Base-by-base conservation (phyloP, 1,140 invertebrate genomes). In the Nylanderia fulva region DNA sequence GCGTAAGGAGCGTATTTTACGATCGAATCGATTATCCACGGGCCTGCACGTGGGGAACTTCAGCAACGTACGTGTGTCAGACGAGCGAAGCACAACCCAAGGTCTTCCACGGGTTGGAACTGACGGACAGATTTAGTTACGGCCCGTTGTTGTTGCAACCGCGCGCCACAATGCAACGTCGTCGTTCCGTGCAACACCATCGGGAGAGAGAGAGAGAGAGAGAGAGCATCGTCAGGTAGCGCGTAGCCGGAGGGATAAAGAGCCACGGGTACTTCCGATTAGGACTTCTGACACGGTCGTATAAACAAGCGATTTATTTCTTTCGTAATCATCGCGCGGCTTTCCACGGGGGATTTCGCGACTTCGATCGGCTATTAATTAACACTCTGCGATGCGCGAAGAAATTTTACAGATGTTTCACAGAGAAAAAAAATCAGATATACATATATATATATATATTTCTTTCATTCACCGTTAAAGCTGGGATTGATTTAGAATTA, bases 1-100 rank as follows among this genome's bases (percentile, higher is more conserved):
- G 24, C 88, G 88, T 89, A 91, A 91, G 91, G 90, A 92, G 90
- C 87, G 87, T 91, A 91, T 92, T 93, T 90, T 92, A 92, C 90
- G 92, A 93, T 90, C 88, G 90, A 93, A 92, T 93, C 92, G 92
- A 93, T 93, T 92, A 93, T 93, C 90, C 92, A 93, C 91, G 92
- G 92, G 86, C 76, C 85, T 91, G 91, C 89, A 90, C 88, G 89
- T 88, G 89, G 88, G 84, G 89, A 90, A 90, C 66, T 90, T 88
- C 64, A 88, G 90, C 89, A 88, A 85, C 85, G 88, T 91, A 91
- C 91, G 91, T 88, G 90, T 91, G 91, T 91, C 91, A 82, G 91
- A 88, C 85, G 86, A 24, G 87, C 84, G 83, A 63, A n/a, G n/a
- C n/a, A 66, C n/a, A 75, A 72, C 11, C 87, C 91, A 92, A 93